These are phyloP conservation scores for Eleutherodactylus coqui DNA, from an alignment of 2,797 vertebrate species.

Conservation along the genomic window DNA sequence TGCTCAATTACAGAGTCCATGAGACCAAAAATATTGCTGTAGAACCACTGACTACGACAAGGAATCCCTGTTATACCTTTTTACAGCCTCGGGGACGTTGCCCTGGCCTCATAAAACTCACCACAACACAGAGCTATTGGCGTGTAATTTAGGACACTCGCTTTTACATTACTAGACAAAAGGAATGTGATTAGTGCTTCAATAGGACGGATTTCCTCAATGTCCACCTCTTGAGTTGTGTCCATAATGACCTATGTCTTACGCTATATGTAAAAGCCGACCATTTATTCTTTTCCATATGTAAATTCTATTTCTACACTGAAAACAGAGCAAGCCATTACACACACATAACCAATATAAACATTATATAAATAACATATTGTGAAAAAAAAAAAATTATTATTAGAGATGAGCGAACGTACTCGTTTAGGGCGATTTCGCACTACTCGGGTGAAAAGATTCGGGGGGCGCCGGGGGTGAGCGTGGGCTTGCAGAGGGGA, in stretches of 20 bases:
- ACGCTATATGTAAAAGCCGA: constrained; percentile 7
- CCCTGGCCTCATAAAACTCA: constrained; percentile 53
- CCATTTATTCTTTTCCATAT: background rate
- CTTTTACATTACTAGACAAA: constrained; percentile 63
- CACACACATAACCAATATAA: too few species aligned
- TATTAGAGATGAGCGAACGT: too few species aligned
- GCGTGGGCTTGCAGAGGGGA: too few species aligned
- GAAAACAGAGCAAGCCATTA: background rate
- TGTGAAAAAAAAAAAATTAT: background rate
- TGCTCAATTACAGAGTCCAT: constrained; percentile 60
- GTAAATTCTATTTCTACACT: background rate
- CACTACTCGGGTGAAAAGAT: too few species aligned
- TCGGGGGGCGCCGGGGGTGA: too few species aligned
- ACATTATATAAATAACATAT: background rate
- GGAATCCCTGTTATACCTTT: constrained; percentile 45
- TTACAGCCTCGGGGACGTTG: constrained; percentile 44
- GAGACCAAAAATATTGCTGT: constrained; percentile 42
- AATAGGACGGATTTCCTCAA: constrained; percentile 46
- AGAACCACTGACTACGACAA: constrained; percentile 22
- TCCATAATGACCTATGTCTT: constrained; percentile 18
- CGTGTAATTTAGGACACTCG: constrained; percentile 55
- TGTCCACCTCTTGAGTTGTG: constrained; percentile 31
- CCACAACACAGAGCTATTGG: constrained; percentile 56
- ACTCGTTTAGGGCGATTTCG: too few species aligned
- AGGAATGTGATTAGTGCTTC: constrained; percentile 55